These are phyloP conservation scores for Acrobeloides nanus DNA, from an alignment of 2,888 invertebrate genomes.

Conservation along the genomic window DNA sequence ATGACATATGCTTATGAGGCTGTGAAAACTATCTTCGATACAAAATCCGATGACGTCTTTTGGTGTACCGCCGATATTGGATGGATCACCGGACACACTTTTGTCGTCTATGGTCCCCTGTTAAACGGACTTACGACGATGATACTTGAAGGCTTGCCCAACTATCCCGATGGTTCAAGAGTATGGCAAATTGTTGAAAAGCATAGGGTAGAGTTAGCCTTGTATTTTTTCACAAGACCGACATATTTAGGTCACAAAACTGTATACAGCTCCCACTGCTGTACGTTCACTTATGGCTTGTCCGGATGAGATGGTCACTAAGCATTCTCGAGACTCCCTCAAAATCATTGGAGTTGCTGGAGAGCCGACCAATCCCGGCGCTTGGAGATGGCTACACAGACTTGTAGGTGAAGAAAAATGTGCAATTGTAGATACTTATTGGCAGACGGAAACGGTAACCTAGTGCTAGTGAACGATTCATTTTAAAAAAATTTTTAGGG, in stretches of 20 bases:
- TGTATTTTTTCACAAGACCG: too few relatives aligned
- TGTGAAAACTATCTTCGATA: conserved; percentile 77
- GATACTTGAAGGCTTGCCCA: conserved; percentile 85
- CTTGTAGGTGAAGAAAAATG: conserved; percentile 57
- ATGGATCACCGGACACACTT: conserved; percentile 68
- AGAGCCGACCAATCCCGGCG: conserved; percentile 93
- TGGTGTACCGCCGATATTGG: conserved; percentile 94
- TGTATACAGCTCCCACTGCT: conserved; percentile 97
- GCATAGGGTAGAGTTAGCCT: conserved; percentile 63
- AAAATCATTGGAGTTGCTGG: conserved; percentile 91
- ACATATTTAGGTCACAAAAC: conserved; percentile 68
- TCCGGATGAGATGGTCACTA: conserved; percentile 75
- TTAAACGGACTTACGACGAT: conserved; percentile 88
- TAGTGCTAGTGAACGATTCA: conserved; percentile 3
- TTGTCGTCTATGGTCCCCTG: conserved; percentile 79
- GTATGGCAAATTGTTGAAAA: conserved; percentile 88
- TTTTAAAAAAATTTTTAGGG: conserved; percentile 59
- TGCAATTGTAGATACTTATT: conserved; percentile 85
- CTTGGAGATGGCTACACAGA: conserved; percentile 50
- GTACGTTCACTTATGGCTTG: conserved; percentile 90
- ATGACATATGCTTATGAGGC: conserved; percentile 80
- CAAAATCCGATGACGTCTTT: conserved; percentile 57
- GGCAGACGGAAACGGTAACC: conserved; percentile 82
- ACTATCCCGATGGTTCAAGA: conserved; percentile 82
- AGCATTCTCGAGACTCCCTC: conserved; percentile 62